phyloP scores from a whole-genome alignment of 2,888 invertebrate species.

The Plebejus anna region DNA sequence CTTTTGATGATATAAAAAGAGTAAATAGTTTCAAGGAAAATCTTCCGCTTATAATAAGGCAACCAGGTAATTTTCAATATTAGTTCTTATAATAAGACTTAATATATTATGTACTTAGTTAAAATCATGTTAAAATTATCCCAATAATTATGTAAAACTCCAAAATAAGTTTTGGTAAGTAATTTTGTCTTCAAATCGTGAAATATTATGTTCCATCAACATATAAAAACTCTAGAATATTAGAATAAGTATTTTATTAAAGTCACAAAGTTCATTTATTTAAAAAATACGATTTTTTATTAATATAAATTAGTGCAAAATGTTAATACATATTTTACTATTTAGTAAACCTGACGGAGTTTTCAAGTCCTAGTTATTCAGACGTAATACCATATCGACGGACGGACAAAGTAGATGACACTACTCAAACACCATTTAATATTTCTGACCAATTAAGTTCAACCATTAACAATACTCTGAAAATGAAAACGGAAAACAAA shows the following conservation, averaged over 20 bases:
- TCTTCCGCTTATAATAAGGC: slow-evolving; percentile 48
- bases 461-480: slow-evolving; percentile 18
- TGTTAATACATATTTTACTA: slow-evolving; percentile 52
- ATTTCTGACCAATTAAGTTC: slow-evolving; percentile 28
- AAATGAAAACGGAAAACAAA: slow-evolving; percentile 19
- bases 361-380: slow-evolving; percentile 33
- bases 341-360: slow-evolving; percentile 49
- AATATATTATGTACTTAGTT: background rate
- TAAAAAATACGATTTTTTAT: background rate
- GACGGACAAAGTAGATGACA: slow-evolving; percentile 38
- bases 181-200: background rate
- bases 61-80: slow-evolving; percentile 30
- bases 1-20: slow-evolving; percentile 63
- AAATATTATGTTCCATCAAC: background rate
- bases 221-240: too few relatives aligned
- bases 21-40: slow-evolving; percentile 54
- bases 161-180: background rate
- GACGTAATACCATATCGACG: slow-evolving; percentile 36
- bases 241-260: too few relatives aligned
- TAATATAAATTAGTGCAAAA: background rate
- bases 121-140: background rate
- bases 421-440: slow-evolving; percentile 26
- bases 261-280: too few relatives aligned
- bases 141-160: too few relatives aligned
- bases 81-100: background rate